Evolutionary conservation across 2,113 vertebrate species (phyloP).

Genomic region (Rhipidura dahli): DNA sequence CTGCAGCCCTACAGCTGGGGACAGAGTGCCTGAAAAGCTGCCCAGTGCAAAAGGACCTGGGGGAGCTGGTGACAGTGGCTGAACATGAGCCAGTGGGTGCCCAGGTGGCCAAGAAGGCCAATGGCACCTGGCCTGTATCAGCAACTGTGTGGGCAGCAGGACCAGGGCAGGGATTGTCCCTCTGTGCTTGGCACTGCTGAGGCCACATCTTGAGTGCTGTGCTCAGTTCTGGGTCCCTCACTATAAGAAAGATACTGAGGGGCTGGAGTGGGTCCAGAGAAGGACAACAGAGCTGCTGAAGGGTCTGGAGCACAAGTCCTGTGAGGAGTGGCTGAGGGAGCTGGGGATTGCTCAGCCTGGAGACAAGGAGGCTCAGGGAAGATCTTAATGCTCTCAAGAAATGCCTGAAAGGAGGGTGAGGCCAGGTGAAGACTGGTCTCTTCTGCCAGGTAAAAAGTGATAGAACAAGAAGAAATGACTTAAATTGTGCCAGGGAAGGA

Average conservation of each 20-base stretch:
- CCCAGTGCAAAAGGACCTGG: background rate
- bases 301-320: background rate
- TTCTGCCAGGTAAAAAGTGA: background rate
- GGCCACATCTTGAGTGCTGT: rapidly evolving
- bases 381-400: background rate
- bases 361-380: background rate
- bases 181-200: rapidly evolving
- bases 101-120: background rate
- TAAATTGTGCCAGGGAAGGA: background rate
- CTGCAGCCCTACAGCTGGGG: background rate
- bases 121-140: background rate
- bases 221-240: background rate
- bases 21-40: background rate
- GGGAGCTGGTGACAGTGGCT: rapidly evolving
- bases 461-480: background rate
- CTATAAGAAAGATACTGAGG: background rate
- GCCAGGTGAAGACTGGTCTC: background rate
- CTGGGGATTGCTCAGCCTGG: background rate
- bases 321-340: background rate
- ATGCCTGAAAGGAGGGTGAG: background rate
- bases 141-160: background rate
- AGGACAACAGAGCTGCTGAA: rapidly evolving
- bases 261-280: background rate
- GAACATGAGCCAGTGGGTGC: rapidly evolving
- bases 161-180: rapidly evolving